These are phyloP conservation scores for Noctua janthe DNA, from an alignment of 2,888 invertebrate species.

Conservation along the genomic window DNA sequence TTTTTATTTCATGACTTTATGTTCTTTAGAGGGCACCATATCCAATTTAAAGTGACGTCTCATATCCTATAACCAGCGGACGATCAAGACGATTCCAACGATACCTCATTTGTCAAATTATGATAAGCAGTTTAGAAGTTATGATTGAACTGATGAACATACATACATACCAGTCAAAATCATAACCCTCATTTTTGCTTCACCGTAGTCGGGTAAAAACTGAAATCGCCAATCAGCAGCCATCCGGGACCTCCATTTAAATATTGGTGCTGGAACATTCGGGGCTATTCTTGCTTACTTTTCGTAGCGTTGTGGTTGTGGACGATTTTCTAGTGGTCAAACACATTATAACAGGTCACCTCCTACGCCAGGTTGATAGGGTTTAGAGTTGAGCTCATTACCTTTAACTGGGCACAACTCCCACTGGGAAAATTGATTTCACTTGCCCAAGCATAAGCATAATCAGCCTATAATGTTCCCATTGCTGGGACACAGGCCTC, in stretches of 20 bases:
- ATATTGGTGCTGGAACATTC: not conserved
- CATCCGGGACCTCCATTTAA: not conserved
- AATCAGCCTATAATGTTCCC: too few species aligned
- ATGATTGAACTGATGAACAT: not conserved
- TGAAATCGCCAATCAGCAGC: not conserved
- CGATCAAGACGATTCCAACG: not conserved
- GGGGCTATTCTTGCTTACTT: not conserved
- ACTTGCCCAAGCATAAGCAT: too few species aligned
- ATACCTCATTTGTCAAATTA: not conserved
- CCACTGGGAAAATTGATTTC: not conserved
- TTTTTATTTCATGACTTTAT: too few species aligned
- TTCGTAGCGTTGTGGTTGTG: not conserved
- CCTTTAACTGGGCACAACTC: not conserved
- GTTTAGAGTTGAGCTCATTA: not conserved
- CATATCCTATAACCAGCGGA: not conserved
- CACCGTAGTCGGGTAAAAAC: not conserved
- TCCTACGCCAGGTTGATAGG: not conserved
- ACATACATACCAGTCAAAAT: not conserved
- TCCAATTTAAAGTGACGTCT: not conserved
- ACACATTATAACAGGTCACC: not conserved
- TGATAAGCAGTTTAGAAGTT: not conserved
- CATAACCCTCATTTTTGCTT: not conserved
- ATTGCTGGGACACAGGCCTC: too few species aligned
- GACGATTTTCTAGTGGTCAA: not conserved
- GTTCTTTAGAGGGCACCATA: too few species aligned